Evolutionary conservation across 2,888 invertebrate species (phyloP), one percentile per base, ranked within the genome.

Genomic region (Lumbricus terrestris): DNA sequence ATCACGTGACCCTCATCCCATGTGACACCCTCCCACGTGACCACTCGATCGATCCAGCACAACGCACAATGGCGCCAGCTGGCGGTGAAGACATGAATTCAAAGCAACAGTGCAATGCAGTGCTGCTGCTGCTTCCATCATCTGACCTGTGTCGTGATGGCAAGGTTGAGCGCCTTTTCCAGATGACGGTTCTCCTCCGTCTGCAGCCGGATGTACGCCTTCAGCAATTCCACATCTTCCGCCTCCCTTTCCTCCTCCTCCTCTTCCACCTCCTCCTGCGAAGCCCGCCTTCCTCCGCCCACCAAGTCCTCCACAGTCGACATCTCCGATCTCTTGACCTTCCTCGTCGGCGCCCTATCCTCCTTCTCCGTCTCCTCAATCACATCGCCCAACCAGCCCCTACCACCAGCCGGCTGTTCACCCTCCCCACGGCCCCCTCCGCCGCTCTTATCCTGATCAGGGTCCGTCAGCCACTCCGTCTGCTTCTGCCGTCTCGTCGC

Each of bases 141-240:
- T 23, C 69, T 90, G 15, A 91, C 89, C 90, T 92, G 92, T 18
- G 91, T 89, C 40, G 89, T 54, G 20, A 91, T 92, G 54, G 92
- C 92, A 85, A 92, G 90, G 88, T 92, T 90, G 29, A 92, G 89
- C 18, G 92, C 92, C 54, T 92, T 89, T n/a, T 91, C 91, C 47
- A 92, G 91, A 82, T 91, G 91, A 29, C 89, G 90, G 42, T 92
- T 92, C 88, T 92, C 92, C 8, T 90, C 91, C 82, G 92, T 92
- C 89, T 92, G 92, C n/a, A 91, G 54, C 3, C 90, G 90, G 40
- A 92, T 89, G 90, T 91, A 92, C 18, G 82, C 88, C 37, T 91
- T 91, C 82, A 92, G 42, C 23, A 91, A 82, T 35, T 88, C 88
- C 18, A 90, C 91, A 18, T 88, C 88, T 34, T 88, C 88, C 89